These are phyloP conservation scores for Diacarnus erythraeanus DNA, from an alignment of 37 sponge, comb jelly and placozoan genomes.

Conservation along the genomic window DNA sequence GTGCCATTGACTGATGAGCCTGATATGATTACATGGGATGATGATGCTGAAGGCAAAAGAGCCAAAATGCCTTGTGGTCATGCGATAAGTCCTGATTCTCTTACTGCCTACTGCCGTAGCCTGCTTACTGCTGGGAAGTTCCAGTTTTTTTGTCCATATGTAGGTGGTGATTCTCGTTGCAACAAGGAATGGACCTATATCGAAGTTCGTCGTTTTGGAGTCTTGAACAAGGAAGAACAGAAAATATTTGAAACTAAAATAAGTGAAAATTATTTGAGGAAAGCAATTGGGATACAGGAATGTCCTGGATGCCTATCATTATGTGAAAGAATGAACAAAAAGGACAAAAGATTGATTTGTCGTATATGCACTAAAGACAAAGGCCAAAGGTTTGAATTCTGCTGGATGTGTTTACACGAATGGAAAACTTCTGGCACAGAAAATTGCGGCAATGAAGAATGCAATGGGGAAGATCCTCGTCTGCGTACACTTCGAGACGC, in stretches of 20 bases:
- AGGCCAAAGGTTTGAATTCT: constrained; percentile 19
- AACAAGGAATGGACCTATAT: constrained; percentile 23
- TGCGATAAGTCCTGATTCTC: constrained; percentile 28
- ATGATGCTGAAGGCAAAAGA: constrained; percentile 20
- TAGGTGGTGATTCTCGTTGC: neutral
- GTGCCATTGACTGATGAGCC: constrained; percentile 22
- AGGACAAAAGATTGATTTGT: constrained; percentile 17
- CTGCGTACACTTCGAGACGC: constrained; percentile 21
- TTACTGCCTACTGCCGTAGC: constrained; percentile 31
- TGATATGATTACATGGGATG: constrained; percentile 49
- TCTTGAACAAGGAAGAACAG: constrained; percentile 5
- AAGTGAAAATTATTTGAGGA: constrained; percentile 15
- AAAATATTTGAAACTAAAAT: constrained; percentile 20
- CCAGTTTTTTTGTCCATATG: constrained; percentile 18
- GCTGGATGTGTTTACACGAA: constrained; percentile 35
- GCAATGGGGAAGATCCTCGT: constrained; percentile 23
- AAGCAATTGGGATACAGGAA: constrained; percentile 39
- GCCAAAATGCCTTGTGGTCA: constrained; percentile 41
- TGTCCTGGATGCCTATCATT: constrained; percentile 46
- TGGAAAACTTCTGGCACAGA: constrained; percentile 31
- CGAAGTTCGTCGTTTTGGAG: constrained; percentile 20
- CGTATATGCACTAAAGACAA: constrained; percentile 32
- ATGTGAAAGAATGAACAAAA: constrained; percentile 34
- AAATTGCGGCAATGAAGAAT: constrained; percentile 44
- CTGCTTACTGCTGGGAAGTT: constrained; percentile 22